These are phyloP conservation scores for Drosophila nr. medialis DNA, from an alignment of 2,888 invertebrate genomes.

Conservation along the genomic window DNA sequence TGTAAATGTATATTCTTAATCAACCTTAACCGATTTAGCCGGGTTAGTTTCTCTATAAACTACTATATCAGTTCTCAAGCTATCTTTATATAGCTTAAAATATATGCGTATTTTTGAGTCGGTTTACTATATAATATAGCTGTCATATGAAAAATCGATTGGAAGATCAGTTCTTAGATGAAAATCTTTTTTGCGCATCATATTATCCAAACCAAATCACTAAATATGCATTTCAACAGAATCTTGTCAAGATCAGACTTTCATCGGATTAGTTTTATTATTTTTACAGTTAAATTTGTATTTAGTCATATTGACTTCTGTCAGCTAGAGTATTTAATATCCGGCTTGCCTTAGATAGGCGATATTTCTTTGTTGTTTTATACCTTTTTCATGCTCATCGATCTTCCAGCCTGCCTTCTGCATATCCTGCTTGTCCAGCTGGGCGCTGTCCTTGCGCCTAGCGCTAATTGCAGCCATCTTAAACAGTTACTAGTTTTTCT, in stretches of 20 bases:
- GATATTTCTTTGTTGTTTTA: conserved; percentile 13
- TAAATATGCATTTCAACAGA: no score
- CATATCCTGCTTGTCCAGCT: conserved; percentile 61
- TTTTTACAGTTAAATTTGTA: neutral
- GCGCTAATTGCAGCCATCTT: conserved; percentile 50
- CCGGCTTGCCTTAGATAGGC: neutral
- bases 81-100: neutral
- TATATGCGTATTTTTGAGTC: no score
- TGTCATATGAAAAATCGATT: no score
- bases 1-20: no score
- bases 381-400: conserved; percentile 81
- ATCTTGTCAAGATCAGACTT: neutral
- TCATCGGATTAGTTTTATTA: neutral
- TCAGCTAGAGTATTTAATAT: neutral
- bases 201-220: no score
- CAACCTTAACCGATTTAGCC: no score
- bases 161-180: no score
- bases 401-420: conserved; percentile 83
- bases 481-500: neutral
- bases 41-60: no score
- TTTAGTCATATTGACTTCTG: neutral
- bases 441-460: conserved; percentile 56
- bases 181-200: no score
- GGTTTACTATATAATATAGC: no score
- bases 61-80: neutral